Evolutionary conservation across 2,113 vertebrate genomes (phyloP), one percentile per base, ranked within the genome.

Genomic region (Sapajus apella): DNA sequence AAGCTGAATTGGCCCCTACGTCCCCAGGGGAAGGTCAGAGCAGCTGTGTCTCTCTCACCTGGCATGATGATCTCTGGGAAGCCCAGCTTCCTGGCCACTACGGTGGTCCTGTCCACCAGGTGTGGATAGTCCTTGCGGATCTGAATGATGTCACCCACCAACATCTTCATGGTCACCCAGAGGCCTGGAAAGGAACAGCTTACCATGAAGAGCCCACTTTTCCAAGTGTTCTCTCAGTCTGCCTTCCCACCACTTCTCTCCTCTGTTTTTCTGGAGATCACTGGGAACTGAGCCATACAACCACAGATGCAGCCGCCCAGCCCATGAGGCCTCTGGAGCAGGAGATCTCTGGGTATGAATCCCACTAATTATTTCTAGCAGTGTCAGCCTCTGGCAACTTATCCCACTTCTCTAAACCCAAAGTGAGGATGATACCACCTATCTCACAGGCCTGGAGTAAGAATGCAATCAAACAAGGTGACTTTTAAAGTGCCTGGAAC

Each of bases 51-150:
- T 7, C 97, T 96, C 97, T 7, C 97, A 99, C 99, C 99, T 82
- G 99, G 99, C 99, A 99, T 99, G 92, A 99, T 99, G 97, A 99
- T 99, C 98, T 99, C 99, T 2, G 99, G 99, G 98, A 99, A 99
- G 95, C 99, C 99, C 97, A 99, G 98, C 95, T 99, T 99, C 87
- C 99, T 98, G 79, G 99, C 99, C 91, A 99, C 99, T 73, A 99
- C 99, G 0, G 99, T 99, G 97, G 99, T 99, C 97, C 99, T 99
- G 98, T 99, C 99, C 96, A 99, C 99, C 35, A 99, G 99, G 95
- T 99, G 99, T 12, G 99, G 99, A 25, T 99, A 99, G 96, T 99
- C 99, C 96, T 99, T 99, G 80, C 99, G 99, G 56, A 99, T 99
- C 98, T 99, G 99, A 93, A 98, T 98, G 35, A 99, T 99, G 81